Evolutionary conservation across 2,113 vertebrate genomes (phyloP).

Genomic region (Spheniscus mendiculus): DNA sequence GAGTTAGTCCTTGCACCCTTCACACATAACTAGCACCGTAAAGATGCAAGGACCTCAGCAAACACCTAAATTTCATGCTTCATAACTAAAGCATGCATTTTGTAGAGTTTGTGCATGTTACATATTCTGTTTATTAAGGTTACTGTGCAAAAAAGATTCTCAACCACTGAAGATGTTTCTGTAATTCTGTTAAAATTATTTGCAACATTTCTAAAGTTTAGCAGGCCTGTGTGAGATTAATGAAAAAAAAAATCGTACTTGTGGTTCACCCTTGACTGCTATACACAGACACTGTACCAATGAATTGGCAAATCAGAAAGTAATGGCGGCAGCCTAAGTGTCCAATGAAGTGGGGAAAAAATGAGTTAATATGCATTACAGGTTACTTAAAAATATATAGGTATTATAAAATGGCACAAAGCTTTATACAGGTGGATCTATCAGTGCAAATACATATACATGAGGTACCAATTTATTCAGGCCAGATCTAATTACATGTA

Average conservation of each 20-base stretch:
- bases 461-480: slow-evolving; percentile 72
- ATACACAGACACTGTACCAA: neutral
- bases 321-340: slow-evolving; percentile 47
- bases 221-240: slow-evolving; percentile 27
- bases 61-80: slow-evolving; percentile 73
- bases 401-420: slow-evolving; percentile 62
- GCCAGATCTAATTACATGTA: slow-evolving; percentile 61
- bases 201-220: slow-evolving; percentile 33
- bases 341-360: neutral
- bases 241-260: neutral
- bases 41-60: slow-evolving; percentile 71
- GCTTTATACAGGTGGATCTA: slow-evolving; percentile 59
- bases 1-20: slow-evolving; percentile 67
- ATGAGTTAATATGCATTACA: neutral
- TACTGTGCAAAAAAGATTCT: slow-evolving; percentile 48
- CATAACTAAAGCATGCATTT: slow-evolving; percentile 70
- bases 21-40: slow-evolving; percentile 78
- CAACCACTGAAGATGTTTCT: neutral
- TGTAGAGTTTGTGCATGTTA: slow-evolving; percentile 42
- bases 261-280: slow-evolving; percentile 9
- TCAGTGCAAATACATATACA: slow-evolving; percentile 72
- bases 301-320: slow-evolving; percentile 23
- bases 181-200: slow-evolving; percentile 17
- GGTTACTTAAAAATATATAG: slow-evolving; percentile 23
- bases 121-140: slow-evolving; percentile 14